phyloP scores from a whole-genome alignment of 2,113 vertebrate species.

The Columba janthina region DNA sequence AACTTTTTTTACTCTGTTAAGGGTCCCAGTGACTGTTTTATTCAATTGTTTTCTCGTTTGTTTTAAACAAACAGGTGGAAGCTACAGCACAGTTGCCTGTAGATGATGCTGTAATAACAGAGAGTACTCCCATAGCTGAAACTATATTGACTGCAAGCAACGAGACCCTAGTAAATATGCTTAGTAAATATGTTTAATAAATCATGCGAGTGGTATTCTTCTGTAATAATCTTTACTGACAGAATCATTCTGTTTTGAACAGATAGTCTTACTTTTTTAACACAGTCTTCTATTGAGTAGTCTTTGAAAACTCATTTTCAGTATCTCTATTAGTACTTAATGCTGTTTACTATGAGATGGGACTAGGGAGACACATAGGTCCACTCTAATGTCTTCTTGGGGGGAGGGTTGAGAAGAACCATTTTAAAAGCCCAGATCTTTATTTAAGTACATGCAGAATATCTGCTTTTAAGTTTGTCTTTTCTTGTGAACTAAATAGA shows the following conservation, averaged over 20 bases:
- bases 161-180: conserved; percentile 82
- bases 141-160: conserved; percentile 83
- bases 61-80: conserved; percentile 83
- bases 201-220: conserved; percentile 64
- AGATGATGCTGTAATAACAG: conserved; percentile 82
- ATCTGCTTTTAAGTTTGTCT: conserved; percentile 18
- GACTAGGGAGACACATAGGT: background rate
- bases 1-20: conserved; percentile 41
- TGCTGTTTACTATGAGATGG: background rate
- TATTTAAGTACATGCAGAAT: background rate
- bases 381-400: background rate
- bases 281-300: background rate
- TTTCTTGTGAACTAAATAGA: conserved; percentile 22
- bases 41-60: conserved; percentile 76
- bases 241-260: background rate
- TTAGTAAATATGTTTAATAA: conserved; percentile 72
- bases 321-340: background rate
- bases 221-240: conserved; percentile 40
- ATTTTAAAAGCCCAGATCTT: background rate
- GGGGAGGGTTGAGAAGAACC: background rate
- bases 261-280: background rate
- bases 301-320: background rate
- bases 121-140: conserved; percentile 82
- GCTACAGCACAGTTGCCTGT: conserved; percentile 78
- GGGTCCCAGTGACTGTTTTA: conserved; percentile 63